phyloP scores from a whole-genome alignment of 2,113 vertebrate genomes.

The Pseudorasbora parva region DNA sequence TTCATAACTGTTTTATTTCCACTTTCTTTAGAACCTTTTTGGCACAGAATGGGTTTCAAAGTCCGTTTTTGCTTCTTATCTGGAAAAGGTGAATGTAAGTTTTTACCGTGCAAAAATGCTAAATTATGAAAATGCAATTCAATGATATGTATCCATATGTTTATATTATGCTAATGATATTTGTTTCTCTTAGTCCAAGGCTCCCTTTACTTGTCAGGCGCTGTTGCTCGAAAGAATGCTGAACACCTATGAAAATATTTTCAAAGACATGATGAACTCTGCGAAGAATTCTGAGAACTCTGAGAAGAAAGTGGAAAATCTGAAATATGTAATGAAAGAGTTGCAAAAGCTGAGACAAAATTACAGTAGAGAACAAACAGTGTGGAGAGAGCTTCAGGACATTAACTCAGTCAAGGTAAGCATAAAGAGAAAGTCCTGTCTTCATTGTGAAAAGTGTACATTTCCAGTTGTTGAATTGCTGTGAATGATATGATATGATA shows the following conservation, averaged over 20 bases:
- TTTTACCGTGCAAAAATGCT: background rate
- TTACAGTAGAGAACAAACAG: constrained; percentile 22
- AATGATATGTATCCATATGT: background rate
- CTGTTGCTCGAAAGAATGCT: constrained; percentile 49
- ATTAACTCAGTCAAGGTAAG: constrained; percentile 39
- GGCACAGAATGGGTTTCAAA: constrained; percentile 35
- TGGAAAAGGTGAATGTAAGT: constrained; percentile 48
- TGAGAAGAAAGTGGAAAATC: background rate
- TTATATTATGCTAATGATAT: background rate
- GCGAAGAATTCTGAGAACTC: background rate
- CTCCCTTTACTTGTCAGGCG: constrained; percentile 48
- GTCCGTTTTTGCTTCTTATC: constrained; percentile 34
- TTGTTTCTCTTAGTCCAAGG: constrained; percentile 19
- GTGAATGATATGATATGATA: background rate
- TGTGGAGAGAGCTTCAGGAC: constrained; percentile 33
- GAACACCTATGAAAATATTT: constrained; percentile 47
- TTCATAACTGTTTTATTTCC: background rate
- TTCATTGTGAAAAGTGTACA: background rate
- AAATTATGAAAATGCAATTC: background rate
- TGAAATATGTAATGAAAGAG: background rate
- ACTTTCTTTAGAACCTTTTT: constrained; percentile 7
- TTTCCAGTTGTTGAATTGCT: background rate
- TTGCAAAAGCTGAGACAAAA: constrained; percentile 6
- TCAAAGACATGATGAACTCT: constrained; percentile 38
- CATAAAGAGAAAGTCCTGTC: background rate